Percentiles rank a stretch among this genome's conserved stretches.
Evolutionary conservation across 2,797 vertebrate genomes (phyloP).

Genomic region (Poeciliopsis infans): DNA sequence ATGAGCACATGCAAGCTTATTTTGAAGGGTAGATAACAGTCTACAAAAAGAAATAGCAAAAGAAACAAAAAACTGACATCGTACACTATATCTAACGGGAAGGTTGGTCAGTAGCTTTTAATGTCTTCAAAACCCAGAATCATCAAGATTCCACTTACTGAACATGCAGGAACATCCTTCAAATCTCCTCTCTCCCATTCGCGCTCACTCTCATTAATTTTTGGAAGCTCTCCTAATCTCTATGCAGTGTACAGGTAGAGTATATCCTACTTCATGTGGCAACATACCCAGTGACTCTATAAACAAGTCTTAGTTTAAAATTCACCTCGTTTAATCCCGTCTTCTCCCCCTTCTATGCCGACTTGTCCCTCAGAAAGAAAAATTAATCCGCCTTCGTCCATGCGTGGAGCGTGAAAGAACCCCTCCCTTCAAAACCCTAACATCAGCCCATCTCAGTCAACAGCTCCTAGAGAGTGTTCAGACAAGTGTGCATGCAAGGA

Average conservation of each 20-base stretch:
- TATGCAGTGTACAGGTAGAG: conserved; percentile 64
- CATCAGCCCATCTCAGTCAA: conserved; percentile 73
- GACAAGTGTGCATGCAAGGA: conserved; percentile 64
- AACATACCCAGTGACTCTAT: conserved; percentile 68
- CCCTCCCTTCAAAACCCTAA: conserved; percentile 63
- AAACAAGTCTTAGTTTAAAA: conserved; percentile 77
- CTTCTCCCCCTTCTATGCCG: conserved; percentile 39
- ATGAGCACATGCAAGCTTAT: neutral
- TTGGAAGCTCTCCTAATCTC: conserved; percentile 64
- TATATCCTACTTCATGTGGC: conserved; percentile 67
- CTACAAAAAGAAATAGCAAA: neutral
- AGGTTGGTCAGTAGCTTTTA: neutral
- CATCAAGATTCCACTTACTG: conserved; percentile 3
- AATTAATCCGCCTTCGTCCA: conserved; percentile 71
- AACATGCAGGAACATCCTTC: conserved; percentile 37
- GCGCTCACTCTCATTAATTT: conserved; percentile 47
- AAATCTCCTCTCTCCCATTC: conserved; percentile 25
- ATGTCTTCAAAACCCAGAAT: neutral
- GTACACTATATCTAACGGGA: neutral
- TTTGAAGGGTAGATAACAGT: neutral
- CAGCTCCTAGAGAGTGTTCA: conserved; percentile 65
- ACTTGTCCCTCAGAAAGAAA: conserved; percentile 43
- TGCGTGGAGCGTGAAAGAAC: conserved; percentile 53
- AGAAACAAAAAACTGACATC: neutral
- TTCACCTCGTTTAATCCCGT: conserved; percentile 73